Evolutionary conservation across 1,140 invertebrate genomes (phyloP).

Genomic region (Musca vetustissima): DNA sequence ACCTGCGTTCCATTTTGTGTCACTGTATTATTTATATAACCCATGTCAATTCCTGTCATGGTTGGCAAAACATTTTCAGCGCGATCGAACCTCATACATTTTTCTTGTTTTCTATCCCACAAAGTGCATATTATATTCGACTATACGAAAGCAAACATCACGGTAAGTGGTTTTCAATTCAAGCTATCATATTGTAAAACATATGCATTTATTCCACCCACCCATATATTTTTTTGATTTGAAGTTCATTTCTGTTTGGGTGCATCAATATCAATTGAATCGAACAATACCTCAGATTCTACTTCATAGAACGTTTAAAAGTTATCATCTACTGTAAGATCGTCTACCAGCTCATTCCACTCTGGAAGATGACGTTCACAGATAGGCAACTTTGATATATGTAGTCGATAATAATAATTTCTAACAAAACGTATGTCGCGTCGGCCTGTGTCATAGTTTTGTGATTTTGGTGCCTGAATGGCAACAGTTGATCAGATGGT

Average conservation of each 20-base stretch:
- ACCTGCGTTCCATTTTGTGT: no score
- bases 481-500: constrained; percentile 2
- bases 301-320: not conserved
- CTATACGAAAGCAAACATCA: no score
- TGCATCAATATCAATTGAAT: constrained; percentile 21
- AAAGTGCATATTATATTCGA: not conserved
- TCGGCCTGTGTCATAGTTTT: not conserved
- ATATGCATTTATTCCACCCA: constrained; percentile 22
- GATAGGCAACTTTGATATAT: not conserved
- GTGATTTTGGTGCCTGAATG: no score
- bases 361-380: not conserved
- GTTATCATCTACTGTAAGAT: no score
- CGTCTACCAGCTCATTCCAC: no score
- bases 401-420: not conserved
- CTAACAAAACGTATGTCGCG: not conserved
- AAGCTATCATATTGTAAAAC: no score
- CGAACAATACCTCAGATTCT: not conserved
- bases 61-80: no score
- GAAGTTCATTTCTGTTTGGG: not conserved
- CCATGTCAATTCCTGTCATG: no score
- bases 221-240: not conserved
- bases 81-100: no score
- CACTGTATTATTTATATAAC: no score
- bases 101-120: no score
- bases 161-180: no score